A percentile compares a stretch with the other conserved stretches of the same genome.
Evolutionary conservation across 2,797 vertebrate genomes (phyloP).

Genomic region (Apodemus agrarius): DNA sequence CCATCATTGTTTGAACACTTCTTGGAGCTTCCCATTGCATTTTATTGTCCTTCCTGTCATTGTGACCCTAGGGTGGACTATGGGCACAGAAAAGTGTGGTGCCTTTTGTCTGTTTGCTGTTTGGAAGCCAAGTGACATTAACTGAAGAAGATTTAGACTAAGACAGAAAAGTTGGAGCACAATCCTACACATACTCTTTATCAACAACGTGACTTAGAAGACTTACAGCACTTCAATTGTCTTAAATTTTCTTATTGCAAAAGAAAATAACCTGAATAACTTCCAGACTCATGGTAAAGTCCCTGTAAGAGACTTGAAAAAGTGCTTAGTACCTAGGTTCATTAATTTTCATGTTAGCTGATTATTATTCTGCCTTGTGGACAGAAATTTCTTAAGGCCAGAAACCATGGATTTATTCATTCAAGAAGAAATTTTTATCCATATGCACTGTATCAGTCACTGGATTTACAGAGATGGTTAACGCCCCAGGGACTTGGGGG

Average conservation of each 20-base stretch:
- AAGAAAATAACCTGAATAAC: background rate
- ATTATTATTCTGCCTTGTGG: background rate
- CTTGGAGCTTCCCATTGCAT: background rate
- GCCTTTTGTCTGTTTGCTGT: background rate
- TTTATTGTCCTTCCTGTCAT: background rate
- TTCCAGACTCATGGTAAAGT: background rate
- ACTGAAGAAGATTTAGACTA: background rate
- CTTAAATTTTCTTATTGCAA: slow-evolving; percentile 22
- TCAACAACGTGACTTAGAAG: background rate
- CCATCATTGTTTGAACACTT: background rate
- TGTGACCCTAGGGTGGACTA: background rate
- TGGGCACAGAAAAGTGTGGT: background rate
- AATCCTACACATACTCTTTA: background rate
- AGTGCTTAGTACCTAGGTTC: background rate
- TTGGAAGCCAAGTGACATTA: background rate
- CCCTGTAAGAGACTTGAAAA: background rate
- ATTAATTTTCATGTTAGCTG: background rate
- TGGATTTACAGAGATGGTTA: background rate
- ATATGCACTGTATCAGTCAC: background rate
- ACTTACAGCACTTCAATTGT: background rate
- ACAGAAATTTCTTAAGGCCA: background rate
- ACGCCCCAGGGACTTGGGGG: background rate
- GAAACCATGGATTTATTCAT: background rate
- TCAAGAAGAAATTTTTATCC: background rate
- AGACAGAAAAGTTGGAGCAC: background rate